Evolutionary conservation across 2,113 vertebrate genomes (phyloP), one percentile per base, ranked within the genome.

Genomic region (Porphyrio hochstetteri): DNA sequence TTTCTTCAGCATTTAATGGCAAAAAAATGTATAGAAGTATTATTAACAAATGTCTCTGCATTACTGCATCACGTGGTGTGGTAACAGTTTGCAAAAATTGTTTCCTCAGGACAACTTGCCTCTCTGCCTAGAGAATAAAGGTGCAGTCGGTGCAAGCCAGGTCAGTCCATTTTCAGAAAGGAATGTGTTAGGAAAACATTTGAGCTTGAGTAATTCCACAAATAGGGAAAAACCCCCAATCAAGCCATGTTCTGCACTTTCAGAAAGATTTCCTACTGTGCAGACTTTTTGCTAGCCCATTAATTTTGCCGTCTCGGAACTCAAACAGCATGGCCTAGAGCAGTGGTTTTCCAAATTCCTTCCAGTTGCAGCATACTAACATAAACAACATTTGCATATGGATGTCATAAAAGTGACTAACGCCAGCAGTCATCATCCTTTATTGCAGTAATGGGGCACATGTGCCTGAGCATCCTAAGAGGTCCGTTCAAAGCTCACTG

Each of bases 401-500:
- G 93, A 93, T 96, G 93, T 95, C 89, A 82, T 97, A 95, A 96
- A 96, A 95, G 78, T 95, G 96, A 96, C 93, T 92, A 94, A 97
- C 94, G 83, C 74, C 50, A 0, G 77, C 91, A 96, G 40, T 97
- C 89, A 94, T 92, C 21, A 0, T 92, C 57, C 81, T 95, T 95
- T 91, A 87, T 93, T 87, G 89, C 89, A 84, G 29, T 87, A 95
- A 95, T 88, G 88, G 91, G 95, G 71, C 89, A 96, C 89, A 96
- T 95, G 86, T 92, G 95, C 84, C 89, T 92, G 56, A 93, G 61
- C 91, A 89, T 95, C 84, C 77, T 72, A 31, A 87, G 76, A 38
- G 5, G 93, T 93, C 69, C 89, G 52, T 84, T 95, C 64, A 52
- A 25, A 94, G 48, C 29, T 89, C 55, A 52, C 3, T 71, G 61